Conservation (phyloP, 2,888 invertebrate genomes). For the Aleiodes testaceus region DNA sequence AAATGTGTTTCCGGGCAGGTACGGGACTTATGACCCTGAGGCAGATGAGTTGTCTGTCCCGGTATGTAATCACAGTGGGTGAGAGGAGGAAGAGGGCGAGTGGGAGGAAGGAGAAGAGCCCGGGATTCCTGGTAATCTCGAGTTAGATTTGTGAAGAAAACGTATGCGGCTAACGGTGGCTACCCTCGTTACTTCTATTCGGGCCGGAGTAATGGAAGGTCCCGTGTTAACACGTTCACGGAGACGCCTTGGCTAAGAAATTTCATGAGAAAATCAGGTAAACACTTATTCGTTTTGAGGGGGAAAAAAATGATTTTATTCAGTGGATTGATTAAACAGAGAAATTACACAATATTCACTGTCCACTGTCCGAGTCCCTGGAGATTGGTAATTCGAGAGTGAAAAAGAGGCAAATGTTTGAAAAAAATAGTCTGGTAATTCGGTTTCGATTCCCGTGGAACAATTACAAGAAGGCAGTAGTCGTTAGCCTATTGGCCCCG, state of each 20-base stretch:
- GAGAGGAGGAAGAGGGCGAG: neutral
- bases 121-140: conserved; percentile 26
- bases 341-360: too few species aligned
- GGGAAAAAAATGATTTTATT: too few species aligned
- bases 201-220: neutral
- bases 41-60: conserved; percentile 66
- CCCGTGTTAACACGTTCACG: conserved; percentile 30
- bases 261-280: conserved; percentile 4
- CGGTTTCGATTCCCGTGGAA: conserved; percentile 59
- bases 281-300: conserved; percentile 13
- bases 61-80: conserved; percentile 62
- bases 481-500: conserved; percentile 69
- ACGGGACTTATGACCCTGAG: conserved; percentile 63
- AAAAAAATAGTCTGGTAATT: conserved; percentile 50
- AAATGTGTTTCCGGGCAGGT: conserved; percentile 67
- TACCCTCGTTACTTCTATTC: conserved; percentile 2
- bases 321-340: too few species aligned
- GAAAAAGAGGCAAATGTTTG: neutral
- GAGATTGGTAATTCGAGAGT: neutral
- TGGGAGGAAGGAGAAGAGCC: neutral
- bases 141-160: conserved; percentile 21
- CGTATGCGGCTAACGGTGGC: conserved; percentile 21
- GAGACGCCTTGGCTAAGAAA: conserved; percentile 10
- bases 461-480: conserved; percentile 70
- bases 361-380: neutral